A percentile compares a stretch with the other conserved stretches of the same genome.
These are phyloP conservation scores for Microplitis demolitor DNA, from an alignment of 1,140 invertebrate species.

Conservation along the genomic window DNA sequence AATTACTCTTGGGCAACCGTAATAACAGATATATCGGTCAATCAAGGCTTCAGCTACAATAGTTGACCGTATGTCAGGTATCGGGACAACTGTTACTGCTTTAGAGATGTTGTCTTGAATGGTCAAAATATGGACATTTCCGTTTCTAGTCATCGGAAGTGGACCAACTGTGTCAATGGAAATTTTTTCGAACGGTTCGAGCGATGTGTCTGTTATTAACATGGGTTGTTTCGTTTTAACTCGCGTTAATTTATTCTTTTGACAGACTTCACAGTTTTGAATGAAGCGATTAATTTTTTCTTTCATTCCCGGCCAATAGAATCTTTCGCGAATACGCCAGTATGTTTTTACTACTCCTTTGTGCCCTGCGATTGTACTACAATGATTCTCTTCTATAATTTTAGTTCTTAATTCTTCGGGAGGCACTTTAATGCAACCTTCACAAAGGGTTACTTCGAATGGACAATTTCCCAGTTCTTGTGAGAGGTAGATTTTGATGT, in stretches of 20 bases:
- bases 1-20: constrained; percentile 15
- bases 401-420: no score
- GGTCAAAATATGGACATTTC: constrained; percentile 29
- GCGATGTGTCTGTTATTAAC: not conserved
- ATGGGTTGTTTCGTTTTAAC: constrained; percentile 3
- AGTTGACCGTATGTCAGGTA: constrained; percentile 34
- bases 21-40: no score
- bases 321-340: no score
- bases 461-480: not conserved
- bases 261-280: no score
- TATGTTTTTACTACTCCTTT: constrained; percentile 18
- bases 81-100: constrained; percentile 26
- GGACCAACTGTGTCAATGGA: constrained; percentile 16
- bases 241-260: no score
- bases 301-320: no score
- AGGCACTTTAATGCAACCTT: constrained; percentile 1
- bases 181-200: constrained; percentile 27
- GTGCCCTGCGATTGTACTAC: not conserved
- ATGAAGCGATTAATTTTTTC: no score
- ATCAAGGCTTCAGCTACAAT: constrained; percentile 34
- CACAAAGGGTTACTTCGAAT: not conserved
- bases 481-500: not conserved
- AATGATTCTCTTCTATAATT: no score
- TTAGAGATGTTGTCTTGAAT: constrained; percentile 44
- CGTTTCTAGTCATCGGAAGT: not conserved